phyloP scores from a whole-genome alignment of 2,888 invertebrate genomes.

The Rotaria magnacalcarata region DNA sequence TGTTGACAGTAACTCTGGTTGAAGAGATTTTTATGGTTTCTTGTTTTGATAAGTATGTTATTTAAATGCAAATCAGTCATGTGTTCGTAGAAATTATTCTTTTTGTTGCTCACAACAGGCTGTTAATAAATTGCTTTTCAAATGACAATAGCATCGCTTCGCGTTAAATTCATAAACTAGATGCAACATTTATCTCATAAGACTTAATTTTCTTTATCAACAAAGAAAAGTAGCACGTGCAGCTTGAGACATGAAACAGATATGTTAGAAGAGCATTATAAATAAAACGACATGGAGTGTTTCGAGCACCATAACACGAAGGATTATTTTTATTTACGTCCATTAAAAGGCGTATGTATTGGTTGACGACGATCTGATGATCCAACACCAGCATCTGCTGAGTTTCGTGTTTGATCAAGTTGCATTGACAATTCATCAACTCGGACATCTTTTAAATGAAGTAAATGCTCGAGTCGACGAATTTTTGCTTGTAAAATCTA shows the following conservation, averaged over 20 bases:
- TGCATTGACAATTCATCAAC: conserved; percentile 41
- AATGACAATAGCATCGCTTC: too few relatives aligned
- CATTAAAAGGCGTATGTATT: background rate
- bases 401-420: conserved; percentile 24
- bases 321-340: background rate
- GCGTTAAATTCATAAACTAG: too few relatives aligned
- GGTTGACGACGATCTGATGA: background rate
- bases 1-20: too few relatives aligned
- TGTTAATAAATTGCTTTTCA: too few relatives aligned
- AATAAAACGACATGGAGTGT: background rate
- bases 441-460: conserved; percentile 46
- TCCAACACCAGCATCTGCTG: background rate
- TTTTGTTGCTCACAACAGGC: too few relatives aligned
- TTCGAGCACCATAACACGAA: background rate
- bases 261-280: background rate
- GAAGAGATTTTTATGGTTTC: too few relatives aligned
- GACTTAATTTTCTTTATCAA: too few relatives aligned
- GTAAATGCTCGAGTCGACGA: conserved; percentile 44
- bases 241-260: background rate
- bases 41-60: too few relatives aligned
- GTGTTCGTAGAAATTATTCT: too few relatives aligned
- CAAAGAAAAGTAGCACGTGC: background rate
- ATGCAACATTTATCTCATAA: too few relatives aligned
- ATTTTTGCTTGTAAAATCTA: conserved; percentile 46
- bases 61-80: too few relatives aligned